phyloP scores from a whole-genome alignment of 2,113 vertebrate species.

The Paramormyrops kingsleyae region DNA sequence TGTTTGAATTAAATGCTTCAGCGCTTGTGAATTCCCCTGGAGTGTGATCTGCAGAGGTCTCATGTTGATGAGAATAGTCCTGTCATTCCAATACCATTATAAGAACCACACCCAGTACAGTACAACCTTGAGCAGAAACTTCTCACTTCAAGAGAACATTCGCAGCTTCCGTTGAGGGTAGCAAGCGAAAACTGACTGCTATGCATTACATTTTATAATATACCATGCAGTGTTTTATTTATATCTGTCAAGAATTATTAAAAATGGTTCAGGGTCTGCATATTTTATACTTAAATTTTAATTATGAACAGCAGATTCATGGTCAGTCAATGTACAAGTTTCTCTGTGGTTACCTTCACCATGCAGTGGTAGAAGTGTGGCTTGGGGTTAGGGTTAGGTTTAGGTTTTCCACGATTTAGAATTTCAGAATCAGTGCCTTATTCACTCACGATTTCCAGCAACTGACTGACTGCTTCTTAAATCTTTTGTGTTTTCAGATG shows the following conservation, averaged over 20 bases:
- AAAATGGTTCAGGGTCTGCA: not conserved
- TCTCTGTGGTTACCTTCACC: not conserved
- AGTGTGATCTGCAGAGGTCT: not conserved
- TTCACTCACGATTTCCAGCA: too few species aligned
- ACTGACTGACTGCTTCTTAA: not conserved
- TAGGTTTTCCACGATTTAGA: not conserved
- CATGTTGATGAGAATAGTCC: not conserved
- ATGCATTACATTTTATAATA: not conserved
- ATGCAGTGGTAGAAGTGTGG: not conserved
- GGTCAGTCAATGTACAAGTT: not conserved
- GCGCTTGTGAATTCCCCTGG: not conserved
- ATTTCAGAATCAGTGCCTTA: not conserved
- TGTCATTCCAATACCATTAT: not conserved
- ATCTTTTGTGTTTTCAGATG: conserved; percentile 53
- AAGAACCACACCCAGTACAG: not conserved
- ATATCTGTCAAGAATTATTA: not conserved
- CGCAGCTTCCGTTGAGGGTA: not conserved
- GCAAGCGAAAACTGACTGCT: not conserved
- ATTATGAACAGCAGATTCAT: not conserved
- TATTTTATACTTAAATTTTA: not conserved
- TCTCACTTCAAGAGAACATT: not conserved
- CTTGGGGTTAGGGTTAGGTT: not conserved
- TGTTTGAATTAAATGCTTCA: not conserved
- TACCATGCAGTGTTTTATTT: not conserved
- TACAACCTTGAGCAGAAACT: not conserved